A percentile compares a stretch with the other conserved stretches of the same genome.
Evolutionary conservation across 2,797 vertebrate genomes (phyloP).

Genomic region (Hyperoplus lanceolatus): DNA sequence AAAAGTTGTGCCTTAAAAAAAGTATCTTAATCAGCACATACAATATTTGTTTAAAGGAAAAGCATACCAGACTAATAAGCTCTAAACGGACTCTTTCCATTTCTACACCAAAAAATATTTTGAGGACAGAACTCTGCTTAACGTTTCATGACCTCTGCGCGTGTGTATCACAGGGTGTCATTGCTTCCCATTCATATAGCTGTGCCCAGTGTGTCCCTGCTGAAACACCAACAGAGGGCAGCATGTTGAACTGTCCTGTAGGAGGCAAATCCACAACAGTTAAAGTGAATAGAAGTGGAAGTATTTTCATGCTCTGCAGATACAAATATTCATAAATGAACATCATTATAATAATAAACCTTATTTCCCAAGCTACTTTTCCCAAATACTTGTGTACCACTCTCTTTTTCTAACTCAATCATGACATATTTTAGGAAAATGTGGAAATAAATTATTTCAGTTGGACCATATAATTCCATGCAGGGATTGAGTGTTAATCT

Average conservation of each 20-base stretch:
- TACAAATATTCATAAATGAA: constrained; percentile 50
- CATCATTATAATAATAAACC: neutral
- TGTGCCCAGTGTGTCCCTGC: neutral
- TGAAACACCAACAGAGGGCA: constrained; percentile 69
- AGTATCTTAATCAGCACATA: too few relatives aligned
- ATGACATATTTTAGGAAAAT: constrained; percentile 22
- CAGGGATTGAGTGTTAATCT: constrained; percentile 1
- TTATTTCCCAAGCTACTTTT: constrained; percentile 43
- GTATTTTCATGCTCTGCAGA: constrained; percentile 14
- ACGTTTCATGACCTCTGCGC: neutral
- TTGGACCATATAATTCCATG: neutral
- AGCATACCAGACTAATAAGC: neutral
- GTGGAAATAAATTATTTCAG: constrained; percentile 6
- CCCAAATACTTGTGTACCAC: constrained; percentile 2
- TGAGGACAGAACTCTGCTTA: neutral
- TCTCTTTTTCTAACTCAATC: constrained; percentile 13
- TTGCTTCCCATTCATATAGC: neutral
- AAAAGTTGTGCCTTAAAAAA: too few relatives aligned
- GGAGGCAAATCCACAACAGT: constrained; percentile 24
- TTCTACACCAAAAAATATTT: too few relatives aligned
- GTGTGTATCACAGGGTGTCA: neutral
- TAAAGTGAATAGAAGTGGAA: constrained; percentile 18
- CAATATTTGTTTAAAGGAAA: neutral
- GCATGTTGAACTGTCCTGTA: constrained; percentile 17
- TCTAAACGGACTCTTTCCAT: too few relatives aligned